Percentiles rank a stretch among this genome's conserved stretches.
phyloP scores from a whole-genome alignment of 2,888 invertebrate genomes.

The Euzophera pinguis region DNA sequence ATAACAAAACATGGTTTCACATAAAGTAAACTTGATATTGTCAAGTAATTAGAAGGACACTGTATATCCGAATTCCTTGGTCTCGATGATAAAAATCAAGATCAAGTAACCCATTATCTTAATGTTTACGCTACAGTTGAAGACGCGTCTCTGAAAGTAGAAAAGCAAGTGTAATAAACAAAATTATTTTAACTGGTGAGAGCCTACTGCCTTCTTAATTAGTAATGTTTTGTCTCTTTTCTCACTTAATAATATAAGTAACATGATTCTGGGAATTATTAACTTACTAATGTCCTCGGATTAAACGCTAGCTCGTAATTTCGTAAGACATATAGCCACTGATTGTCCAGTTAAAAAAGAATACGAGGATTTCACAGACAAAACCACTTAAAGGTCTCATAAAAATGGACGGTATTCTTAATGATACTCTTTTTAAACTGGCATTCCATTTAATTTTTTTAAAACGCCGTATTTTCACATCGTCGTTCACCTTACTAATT shows the following conservation, averaged over 20 bases:
- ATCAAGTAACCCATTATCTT: constrained; percentile 35
- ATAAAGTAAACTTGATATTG: constrained; percentile 11
- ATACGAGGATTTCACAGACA: constrained; percentile 8
- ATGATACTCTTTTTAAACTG: constrained; percentile 10
- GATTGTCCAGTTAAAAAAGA: constrained; percentile 28
- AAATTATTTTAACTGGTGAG: constrained; percentile 42
- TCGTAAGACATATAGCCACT: constrained; percentile 49
- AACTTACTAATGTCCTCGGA: constrained; percentile 57
- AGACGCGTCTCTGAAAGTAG: constrained; percentile 30
- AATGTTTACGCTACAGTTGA: constrained; percentile 25
- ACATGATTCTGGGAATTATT: constrained; percentile 64
- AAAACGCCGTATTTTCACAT: constrained; percentile 36
- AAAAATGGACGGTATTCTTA: constrained; percentile 15
- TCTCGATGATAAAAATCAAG: constrained; percentile 26
- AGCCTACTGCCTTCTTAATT: constrained; percentile 47
- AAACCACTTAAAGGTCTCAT: constrained; percentile 18
- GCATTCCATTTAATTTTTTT: constrained; percentile 29
- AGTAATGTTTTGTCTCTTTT: constrained; percentile 49
- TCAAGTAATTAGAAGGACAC: constrained; percentile 8
- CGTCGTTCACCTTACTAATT: constrained; percentile 18
- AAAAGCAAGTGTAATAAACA: constrained; percentile 35
- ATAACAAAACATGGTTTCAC: constrained; percentile 1
- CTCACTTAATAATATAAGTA: constrained; percentile 44
- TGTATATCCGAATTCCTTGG: constrained; percentile 15
- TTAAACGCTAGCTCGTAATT: constrained; percentile 54